phyloP scores from a whole-genome alignment of 2,888 invertebrate genomes.

The Chloroclysta siterata region DNA sequence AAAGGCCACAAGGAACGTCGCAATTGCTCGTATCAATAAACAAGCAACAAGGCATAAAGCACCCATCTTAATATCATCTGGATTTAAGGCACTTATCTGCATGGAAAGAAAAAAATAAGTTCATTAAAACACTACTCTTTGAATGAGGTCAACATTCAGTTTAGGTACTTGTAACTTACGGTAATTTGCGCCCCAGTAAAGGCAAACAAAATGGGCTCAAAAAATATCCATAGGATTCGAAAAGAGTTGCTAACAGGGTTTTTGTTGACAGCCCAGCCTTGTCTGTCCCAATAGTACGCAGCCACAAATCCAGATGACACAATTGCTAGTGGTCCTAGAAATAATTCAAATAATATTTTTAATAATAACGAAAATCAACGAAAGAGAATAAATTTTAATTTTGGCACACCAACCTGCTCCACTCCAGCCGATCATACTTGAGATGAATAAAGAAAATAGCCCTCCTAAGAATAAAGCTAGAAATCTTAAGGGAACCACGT shows the following conservation, averaged over 20 bases:
- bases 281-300: constrained; percentile 88
- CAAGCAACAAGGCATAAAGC: constrained; percentile 86
- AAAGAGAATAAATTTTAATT: background rate
- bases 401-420: constrained; percentile 75
- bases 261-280: constrained; percentile 90
- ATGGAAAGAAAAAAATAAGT: constrained; percentile 23
- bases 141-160: background rate
- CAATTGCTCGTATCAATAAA: constrained; percentile 84
- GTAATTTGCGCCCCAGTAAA: constrained; percentile 94
- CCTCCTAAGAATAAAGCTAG: constrained; percentile 90
- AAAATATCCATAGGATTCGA: constrained; percentile 93
- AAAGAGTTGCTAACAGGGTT: constrained; percentile 91
- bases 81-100: constrained; percentile 85
- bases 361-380: background rate
- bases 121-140: background rate
- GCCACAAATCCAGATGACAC: constrained; percentile 90
- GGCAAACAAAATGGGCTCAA: constrained; percentile 94
- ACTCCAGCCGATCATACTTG: constrained; percentile 87
- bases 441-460: constrained; percentile 90
- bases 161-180: constrained; percentile 70
- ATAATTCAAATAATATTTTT: background rate
- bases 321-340: constrained; percentile 88
- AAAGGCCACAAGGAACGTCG: constrained; percentile 86
- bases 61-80: constrained; percentile 87
- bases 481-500: constrained; percentile 88